Percentiles rank a stretch among this genome's conserved stretches.
phyloP scores from a whole-genome alignment of 1,140 invertebrate species.

The Cephus cinctus region DNA sequence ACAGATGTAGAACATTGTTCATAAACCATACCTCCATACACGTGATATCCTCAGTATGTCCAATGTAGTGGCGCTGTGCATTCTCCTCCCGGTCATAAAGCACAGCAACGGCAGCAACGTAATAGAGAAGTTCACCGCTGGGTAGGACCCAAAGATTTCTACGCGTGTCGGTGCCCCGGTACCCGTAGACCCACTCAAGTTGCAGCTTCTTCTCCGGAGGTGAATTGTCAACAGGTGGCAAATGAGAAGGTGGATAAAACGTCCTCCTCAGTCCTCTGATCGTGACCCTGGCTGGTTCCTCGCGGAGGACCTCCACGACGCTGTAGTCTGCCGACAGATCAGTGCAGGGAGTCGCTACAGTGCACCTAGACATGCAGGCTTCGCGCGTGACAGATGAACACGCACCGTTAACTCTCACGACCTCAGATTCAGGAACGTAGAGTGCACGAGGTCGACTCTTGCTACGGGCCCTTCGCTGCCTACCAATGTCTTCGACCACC shows the following conservation, averaged over 20 bases:
- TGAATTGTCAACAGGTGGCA: slow-evolving; percentile 76
- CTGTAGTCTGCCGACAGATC: slow-evolving; percentile 69
- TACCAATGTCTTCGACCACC: slow-evolving; percentile 58
- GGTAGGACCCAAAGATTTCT: slow-evolving; percentile 89
- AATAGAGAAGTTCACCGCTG: slow-evolving; percentile 91
- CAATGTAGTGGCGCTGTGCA: slow-evolving; percentile 87
- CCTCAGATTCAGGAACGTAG: slow-evolving; percentile 77
- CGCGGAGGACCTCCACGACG: slow-evolving; percentile 77
- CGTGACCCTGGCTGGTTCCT: slow-evolving; percentile 79
- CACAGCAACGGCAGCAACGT: slow-evolving; percentile 87
- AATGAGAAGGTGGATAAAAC: slow-evolving; percentile 83
- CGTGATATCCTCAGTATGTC: slow-evolving; percentile 90
- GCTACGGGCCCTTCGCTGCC: slow-evolving; percentile 68
- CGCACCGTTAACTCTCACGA: slow-evolving; percentile 70
- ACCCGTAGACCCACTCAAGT: slow-evolving; percentile 95
- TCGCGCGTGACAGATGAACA: too few species aligned
- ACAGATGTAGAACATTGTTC: not conserved
- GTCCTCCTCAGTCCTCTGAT: slow-evolving; percentile 81
- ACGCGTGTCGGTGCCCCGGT: slow-evolving; percentile 83
- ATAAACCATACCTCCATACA: slow-evolving; percentile 59
- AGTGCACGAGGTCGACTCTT: slow-evolving; percentile 77
- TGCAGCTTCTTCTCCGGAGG: slow-evolving; percentile 84
- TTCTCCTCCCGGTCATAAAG: slow-evolving; percentile 89
- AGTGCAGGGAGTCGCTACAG: too few species aligned
- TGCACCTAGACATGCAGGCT: too few species aligned